phyloP scores from a whole-genome alignment of 2,888 invertebrate species.

The Copidosoma aretas region DNA sequence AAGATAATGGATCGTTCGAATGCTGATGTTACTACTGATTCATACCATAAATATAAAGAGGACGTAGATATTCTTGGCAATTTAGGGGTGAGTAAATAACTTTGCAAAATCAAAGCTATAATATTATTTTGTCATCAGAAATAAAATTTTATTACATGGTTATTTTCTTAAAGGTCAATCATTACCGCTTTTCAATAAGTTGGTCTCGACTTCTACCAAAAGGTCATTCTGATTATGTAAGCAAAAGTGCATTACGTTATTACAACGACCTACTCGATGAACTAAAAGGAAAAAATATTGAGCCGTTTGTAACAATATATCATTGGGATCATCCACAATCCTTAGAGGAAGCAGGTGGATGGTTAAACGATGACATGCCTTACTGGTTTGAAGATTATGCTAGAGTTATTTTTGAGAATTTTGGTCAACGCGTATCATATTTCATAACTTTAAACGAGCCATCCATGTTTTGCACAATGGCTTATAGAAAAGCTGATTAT shows the following conservation, averaged over 20 bases:
- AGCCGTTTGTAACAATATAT: conserved; percentile 70
- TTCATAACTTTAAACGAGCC: conserved; percentile 85
- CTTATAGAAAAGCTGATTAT: conserved; percentile 58
- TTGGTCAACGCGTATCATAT: conserved; percentile 66
- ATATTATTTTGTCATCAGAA: too few species aligned
- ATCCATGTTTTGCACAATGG: conserved; percentile 65
- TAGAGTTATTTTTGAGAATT: conserved; percentile 64
- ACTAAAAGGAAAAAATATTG: conserved; percentile 66
- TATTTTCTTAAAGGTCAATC: conserved; percentile 55
- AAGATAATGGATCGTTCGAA: neutral
- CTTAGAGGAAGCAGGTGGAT: conserved; percentile 69
- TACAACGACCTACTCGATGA: conserved; percentile 63
- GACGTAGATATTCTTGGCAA: neutral
- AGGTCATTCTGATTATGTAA: conserved; percentile 56
- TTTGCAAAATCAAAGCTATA: too few species aligned
- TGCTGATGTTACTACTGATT: neutral
- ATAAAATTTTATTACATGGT: too few species aligned
- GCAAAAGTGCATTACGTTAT: conserved; percentile 62
- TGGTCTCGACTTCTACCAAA: conserved; percentile 65
- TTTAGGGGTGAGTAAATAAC: neutral
- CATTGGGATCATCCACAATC: too few species aligned
- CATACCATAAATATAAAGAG: neutral
- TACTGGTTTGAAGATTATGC: conserved; percentile 71
- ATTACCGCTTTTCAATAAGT: conserved; percentile 57
- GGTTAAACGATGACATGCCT: conserved; percentile 69